Percentiles rank a stretch among this genome's conserved stretches.
Evolutionary conservation across 2,797 vertebrate species (phyloP).

Genomic region (Trematomus bernacchii): DNA sequence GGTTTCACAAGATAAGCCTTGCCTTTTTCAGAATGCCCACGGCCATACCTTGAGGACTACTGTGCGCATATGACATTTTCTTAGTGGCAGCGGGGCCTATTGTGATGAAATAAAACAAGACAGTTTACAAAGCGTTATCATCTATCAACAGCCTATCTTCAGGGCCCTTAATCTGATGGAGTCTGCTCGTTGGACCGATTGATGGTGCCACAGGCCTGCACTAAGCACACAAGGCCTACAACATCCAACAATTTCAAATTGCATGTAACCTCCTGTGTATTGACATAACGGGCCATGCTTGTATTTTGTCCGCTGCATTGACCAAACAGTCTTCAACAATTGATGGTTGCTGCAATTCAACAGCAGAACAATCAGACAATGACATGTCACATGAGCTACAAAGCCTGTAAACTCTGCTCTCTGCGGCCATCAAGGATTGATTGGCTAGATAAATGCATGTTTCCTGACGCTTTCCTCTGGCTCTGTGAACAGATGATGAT

Average conservation of each 20-base stretch:
- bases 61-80: conserved; percentile 17
- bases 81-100: conserved; percentile 15
- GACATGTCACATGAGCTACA: conserved; percentile 3
- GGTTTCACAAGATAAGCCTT: conserved; percentile 56
- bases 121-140: conserved; percentile 45
- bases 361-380: background rate
- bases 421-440: conserved; percentile 47
- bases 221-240: conserved; percentile 1
- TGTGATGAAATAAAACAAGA: conserved; percentile 41
- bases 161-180: conserved; percentile 49
- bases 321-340: conserved; percentile 13
- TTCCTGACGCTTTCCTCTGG: conserved; percentile 55
- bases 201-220: conserved; percentile 9
- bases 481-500: conserved; percentile 51
- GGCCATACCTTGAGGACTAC: conserved; percentile 3
- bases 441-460: conserved; percentile 54
- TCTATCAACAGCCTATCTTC: conserved; percentile 51
- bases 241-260: conserved; percentile 11
- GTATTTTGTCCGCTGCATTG: conserved; percentile 27
- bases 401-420: conserved; percentile 12
- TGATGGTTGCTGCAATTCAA: conserved; percentile 28
- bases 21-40: conserved; percentile 31
- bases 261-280: background rate
- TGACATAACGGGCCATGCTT: background rate
- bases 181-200: conserved; percentile 18